phyloP scores from a whole-genome alignment of 1,140 invertebrate genomes.

The Euura saliciscinereae region DNA sequence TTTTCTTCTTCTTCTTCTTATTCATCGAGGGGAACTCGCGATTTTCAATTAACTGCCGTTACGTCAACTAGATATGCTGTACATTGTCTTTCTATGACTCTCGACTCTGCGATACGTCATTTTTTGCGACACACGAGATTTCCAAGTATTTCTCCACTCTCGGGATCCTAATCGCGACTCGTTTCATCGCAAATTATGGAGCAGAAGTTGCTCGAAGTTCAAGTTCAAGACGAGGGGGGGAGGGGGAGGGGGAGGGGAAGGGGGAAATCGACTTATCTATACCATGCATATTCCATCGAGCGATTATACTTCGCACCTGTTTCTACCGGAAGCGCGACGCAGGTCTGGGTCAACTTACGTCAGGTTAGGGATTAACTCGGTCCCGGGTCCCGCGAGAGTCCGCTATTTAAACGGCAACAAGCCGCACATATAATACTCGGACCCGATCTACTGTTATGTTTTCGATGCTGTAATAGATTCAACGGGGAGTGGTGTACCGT shows the following conservation, averaged over 20 bases:
- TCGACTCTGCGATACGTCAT: no score
- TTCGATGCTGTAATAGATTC: constrained; percentile 7
- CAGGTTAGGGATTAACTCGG: constrained; percentile 6
- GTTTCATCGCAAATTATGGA: no score
- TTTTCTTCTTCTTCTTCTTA: background rate
- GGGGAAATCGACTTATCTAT: no score
- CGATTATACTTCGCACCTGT: background rate
- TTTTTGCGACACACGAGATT: no score
- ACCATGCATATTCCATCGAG: no score
- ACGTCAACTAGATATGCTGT: background rate
- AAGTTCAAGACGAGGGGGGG: no score
- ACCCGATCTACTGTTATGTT: constrained; percentile 7
- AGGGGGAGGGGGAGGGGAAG: no score
- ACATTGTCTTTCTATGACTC: no score
- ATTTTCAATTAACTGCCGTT: constrained; percentile 7
- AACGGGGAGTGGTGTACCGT: background rate
- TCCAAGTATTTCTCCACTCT: no score
- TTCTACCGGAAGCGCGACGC: background rate
- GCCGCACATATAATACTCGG: background rate
- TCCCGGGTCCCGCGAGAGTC: background rate
- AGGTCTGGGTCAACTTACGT: background rate
- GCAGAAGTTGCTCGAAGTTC: no score
- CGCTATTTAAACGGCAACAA: background rate
- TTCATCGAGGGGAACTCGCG: background rate
- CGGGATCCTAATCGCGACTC: no score